phyloP scores from a whole-genome alignment of 1,140 invertebrate species.

The Drosophila seguyi region DNA sequence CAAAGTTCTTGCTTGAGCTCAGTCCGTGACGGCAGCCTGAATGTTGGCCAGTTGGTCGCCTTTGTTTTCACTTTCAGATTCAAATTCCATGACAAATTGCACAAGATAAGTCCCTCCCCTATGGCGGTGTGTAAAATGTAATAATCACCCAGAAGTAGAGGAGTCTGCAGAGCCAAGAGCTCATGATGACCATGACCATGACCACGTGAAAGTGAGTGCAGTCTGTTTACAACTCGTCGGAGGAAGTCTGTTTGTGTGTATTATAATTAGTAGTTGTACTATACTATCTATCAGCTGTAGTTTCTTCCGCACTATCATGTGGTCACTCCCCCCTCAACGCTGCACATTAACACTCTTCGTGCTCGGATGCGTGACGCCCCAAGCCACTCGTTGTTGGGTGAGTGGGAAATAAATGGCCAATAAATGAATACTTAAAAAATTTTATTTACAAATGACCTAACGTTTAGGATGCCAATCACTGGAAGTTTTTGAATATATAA shows the following conservation, averaged over 20 bases:
- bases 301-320: slow-evolving; percentile 63
- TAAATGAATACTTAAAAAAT: not conserved
- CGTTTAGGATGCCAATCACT: no score
- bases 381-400: not conserved
- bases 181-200: slow-evolving; percentile 69
- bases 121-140: slow-evolving; percentile 51
- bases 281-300: slow-evolving; percentile 1
- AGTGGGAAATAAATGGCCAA: not conserved
- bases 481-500: no score
- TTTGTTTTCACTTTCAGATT: slow-evolving; percentile 68
- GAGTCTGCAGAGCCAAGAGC: not conserved
- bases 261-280: slow-evolving; percentile 16
- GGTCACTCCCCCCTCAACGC: slow-evolving; percentile 50
- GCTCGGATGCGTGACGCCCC: slow-evolving; percentile 37
- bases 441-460: not conserved
- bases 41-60: slow-evolving; percentile 60
- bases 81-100: slow-evolving; percentile 78
- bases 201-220: slow-evolving; percentile 71
- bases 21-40: slow-evolving; percentile 56
- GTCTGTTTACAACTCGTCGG: slow-evolving; percentile 15
- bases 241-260: not conserved
- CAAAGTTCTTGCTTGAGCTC: slow-evolving; percentile 12
- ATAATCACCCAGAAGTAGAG: slow-evolving; percentile 43
- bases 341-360: slow-evolving; percentile 24
- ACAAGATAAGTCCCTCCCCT: slow-evolving; percentile 49